Evolutionary conservation across 2,888 invertebrate genomes (phyloP).

Genomic region (Agriopis leucophaearia): DNA sequence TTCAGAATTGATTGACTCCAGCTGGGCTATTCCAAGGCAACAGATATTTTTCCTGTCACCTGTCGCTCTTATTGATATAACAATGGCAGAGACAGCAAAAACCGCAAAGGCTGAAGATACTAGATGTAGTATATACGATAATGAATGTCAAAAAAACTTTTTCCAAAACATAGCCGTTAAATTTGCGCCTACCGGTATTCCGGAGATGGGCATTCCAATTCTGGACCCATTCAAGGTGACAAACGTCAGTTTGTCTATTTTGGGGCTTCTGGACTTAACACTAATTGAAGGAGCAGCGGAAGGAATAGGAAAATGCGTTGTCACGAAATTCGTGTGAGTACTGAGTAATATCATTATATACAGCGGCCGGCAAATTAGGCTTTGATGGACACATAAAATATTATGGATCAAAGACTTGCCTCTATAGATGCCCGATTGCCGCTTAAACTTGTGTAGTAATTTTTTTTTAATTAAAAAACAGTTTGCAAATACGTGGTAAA

Average conservation of each 20-base stretch:
- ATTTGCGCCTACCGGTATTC: constrained; percentile 20
- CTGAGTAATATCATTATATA: not conserved
- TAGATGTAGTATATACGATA: constrained; percentile 34
- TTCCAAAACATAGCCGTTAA: constrained; percentile 24
- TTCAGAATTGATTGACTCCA: not conserved
- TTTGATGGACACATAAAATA: not conserved
- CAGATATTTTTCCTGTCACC: constrained; percentile 7
- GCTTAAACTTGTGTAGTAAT: no score
- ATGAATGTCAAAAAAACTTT: constrained; percentile 30
- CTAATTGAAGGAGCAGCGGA: constrained; percentile 31
- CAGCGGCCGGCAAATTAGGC: not conserved
- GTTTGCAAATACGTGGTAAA: no score
- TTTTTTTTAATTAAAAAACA: no score
- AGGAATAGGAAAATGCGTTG: constrained; percentile 37
- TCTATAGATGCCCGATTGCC: not conserved
- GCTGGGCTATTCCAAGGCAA: not conserved
- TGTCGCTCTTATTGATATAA: not conserved
- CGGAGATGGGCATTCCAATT: constrained; percentile 27
- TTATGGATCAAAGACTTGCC: not conserved
- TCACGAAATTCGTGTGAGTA: constrained; percentile 38
- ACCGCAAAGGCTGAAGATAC: not conserved
- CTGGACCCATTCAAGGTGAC: constrained; percentile 34
- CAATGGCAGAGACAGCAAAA: not conserved
- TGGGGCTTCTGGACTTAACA: constrained; percentile 27
- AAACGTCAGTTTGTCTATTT: constrained; percentile 21